Evolutionary conservation across 2,797 vertebrate genomes (phyloP), one percentile per base, ranked within the genome.

Genomic region (Apodemus agrarius): DNA sequence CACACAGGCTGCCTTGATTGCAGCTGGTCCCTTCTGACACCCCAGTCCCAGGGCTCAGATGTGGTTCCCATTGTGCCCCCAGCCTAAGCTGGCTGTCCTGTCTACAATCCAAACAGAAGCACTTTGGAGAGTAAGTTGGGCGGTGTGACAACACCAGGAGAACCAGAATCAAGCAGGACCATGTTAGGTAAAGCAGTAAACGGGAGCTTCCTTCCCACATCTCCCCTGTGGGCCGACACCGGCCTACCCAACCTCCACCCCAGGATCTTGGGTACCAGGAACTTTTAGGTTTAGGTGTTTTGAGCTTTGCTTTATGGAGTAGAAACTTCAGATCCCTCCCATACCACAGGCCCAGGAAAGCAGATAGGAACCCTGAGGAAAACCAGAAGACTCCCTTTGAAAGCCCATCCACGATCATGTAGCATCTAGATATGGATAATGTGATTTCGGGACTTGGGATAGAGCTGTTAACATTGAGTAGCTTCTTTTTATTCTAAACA

Each of bases 21-120:
- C 11, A 54, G 67, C 84, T 74, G 1, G 49, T 59, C 19, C 82
- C 80, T 94, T 31, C 43, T 37, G 14, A 93, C 40, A 85, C 95
- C 40, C 82, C 61, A 26, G 74, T 75, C 95, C 34, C 24, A 76
- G 92, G 46, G 63, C 10, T 2, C 78, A 90, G 85, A 81, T 86
- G 17, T 91, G 61, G 52, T 89, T 94, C 57, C 17, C 75, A 83
- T 9, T 95, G 94, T 95, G 76, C 24, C 43, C 43, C 69, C 31
- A 75, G 37, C 49, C n/a, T 76, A 24, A 54, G 46, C 54, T 61
- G 57, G 40, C n/a, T 67, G 3, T 91, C 21, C 83, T 37, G 81
- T 67, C 85, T 85, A 72, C 89, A 83, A 34, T 94, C 31, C 76
- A 82, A 52, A 86, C 17, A 34, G 49, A 78, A 76, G 93, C 52